Base-by-base conservation (phyloP, 2,888 invertebrate species). In the Tillus elongatus region DNA sequence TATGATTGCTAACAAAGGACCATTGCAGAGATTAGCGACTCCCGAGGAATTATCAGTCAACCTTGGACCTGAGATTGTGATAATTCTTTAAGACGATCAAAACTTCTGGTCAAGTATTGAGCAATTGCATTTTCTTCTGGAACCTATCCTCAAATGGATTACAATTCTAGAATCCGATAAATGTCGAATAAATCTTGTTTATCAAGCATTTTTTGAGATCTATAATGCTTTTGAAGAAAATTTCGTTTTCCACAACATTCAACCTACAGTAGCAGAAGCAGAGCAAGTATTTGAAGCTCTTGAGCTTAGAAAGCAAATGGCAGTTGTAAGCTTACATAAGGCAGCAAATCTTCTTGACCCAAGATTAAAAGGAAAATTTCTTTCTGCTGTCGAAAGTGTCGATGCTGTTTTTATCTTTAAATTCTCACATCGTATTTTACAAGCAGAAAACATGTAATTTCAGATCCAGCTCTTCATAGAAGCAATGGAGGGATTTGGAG, bases 81-180 rank as follows among this genome's bases (percentile, higher is more conserved):
- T 19, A 19, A 19, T 8, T 8, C 24, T 19, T 19, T 19, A 8
- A 19, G 6, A n/a, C n/a, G n/a, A 19, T 19, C 24, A 19, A 19
- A 19, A 19, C 6, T 19, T 19, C 24, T 19, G 24, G 24, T 19
- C n/a, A 19, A 19, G 24, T 8, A 19, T 19, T n/a, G n/a, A 19
- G 24, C 24, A 19, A 19, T 6, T 19, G 6, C 24, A 19, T 19
- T 19, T n/a, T 19, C 24, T 19, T n/a, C n/a, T 19, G 6, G 24
- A 19, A 19, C 24, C 24, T n/a, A 19, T 19, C 6, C n/a, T 19
- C 24, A 19, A 19, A 19, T 19, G 24, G 24, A 19, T 19, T 19
- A n/a, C n/a, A 19, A 19, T 19, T 19, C n/a, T 19, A 19, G 24
- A 19, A 19, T 19, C 24, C 24, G 24, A 19, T n/a, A 19, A 19